Evolutionary conservation across 2,797 vertebrate genomes (phyloP).

Genomic region (Peromyscus attwateri): DNA sequence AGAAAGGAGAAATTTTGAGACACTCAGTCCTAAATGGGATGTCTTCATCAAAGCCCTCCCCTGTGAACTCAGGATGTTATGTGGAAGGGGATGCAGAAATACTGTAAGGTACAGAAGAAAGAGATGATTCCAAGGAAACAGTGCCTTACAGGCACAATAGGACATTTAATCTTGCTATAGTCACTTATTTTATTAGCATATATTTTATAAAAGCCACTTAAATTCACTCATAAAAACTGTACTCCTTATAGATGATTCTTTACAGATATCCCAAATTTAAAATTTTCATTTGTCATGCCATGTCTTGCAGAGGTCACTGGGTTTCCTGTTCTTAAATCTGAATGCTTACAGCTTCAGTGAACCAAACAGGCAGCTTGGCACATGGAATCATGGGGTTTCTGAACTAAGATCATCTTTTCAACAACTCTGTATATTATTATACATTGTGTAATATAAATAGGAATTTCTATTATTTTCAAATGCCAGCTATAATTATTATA

Average conservation of each 20-base stretch:
- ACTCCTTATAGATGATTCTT: not conserved
- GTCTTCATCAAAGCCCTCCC: not conserved
- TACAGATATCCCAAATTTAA: not conserved
- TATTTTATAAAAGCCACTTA: not conserved
- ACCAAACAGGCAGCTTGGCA: not conserved
- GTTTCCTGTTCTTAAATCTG: accelerated
- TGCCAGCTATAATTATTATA: not conserved
- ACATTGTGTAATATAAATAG: not conserved
- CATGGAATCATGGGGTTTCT: accelerated
- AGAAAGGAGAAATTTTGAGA: too few species aligned
- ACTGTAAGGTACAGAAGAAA: too few species aligned
- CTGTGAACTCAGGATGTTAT: not conserved
- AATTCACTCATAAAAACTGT: not conserved
- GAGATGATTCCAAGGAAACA: not conserved
- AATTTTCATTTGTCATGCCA: not conserved
- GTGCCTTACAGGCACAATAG: not conserved
- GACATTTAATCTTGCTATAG: not conserved
- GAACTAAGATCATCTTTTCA: not conserved
- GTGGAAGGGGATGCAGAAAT: not conserved
- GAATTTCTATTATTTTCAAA: not conserved
- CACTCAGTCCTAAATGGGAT: not conserved
- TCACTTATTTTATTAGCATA: not conserved
- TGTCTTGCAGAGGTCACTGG: not conserved
- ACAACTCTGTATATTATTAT: not conserved
- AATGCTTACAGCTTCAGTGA: not conserved